Evolutionary conservation across 2,888 invertebrate species (phyloP).

Genomic region (Lampropteryx suffumata): DNA sequence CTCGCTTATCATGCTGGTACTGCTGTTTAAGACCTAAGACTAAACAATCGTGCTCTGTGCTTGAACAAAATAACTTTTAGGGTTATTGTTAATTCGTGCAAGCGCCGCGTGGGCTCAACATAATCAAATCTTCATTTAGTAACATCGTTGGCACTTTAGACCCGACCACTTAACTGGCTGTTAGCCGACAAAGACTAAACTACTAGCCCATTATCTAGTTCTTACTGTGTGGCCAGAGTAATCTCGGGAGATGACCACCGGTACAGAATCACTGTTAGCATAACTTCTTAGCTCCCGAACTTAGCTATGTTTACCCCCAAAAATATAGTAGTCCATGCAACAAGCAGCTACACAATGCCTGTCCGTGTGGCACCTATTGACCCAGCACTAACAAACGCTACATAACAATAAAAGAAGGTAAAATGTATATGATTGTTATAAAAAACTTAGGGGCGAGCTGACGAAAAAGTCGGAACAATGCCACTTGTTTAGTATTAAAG

Average conservation of each 20-base stretch:
- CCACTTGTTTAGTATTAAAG: too few species aligned
- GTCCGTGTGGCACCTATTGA: slow-evolving; percentile 60
- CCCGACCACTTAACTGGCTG: slow-evolving; percentile 18
- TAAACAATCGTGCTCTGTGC: too few species aligned
- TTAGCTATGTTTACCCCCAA: slow-evolving; percentile 49
- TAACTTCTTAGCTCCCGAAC: slow-evolving; percentile 59
- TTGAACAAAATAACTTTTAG: too few species aligned
- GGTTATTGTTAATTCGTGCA: background rate
- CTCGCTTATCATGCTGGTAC: too few species aligned
- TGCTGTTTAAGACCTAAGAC: too few species aligned
- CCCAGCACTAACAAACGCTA: slow-evolving; percentile 62
- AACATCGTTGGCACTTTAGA: slow-evolving; percentile 24
- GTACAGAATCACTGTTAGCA: slow-evolving; percentile 48
- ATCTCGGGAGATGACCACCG: slow-evolving; percentile 23
- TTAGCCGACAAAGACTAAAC: slow-evolving; percentile 24
- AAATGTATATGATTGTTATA: slow-evolving; percentile 80
- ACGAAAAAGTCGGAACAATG: background rate
- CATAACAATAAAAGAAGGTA: slow-evolving; percentile 71
- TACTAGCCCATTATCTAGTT: slow-evolving; percentile 19
- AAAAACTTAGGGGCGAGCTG: slow-evolving; percentile 59
- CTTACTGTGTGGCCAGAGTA: slow-evolving; percentile 29
- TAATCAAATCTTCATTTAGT: slow-evolving; percentile 20
- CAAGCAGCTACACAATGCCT: slow-evolving; percentile 66
- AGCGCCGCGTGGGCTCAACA: slow-evolving; percentile 13
- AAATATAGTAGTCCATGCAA: slow-evolving; percentile 79